Conservation (phyloP, 2,888 invertebrate species). For the Polietes domitor region DNA sequence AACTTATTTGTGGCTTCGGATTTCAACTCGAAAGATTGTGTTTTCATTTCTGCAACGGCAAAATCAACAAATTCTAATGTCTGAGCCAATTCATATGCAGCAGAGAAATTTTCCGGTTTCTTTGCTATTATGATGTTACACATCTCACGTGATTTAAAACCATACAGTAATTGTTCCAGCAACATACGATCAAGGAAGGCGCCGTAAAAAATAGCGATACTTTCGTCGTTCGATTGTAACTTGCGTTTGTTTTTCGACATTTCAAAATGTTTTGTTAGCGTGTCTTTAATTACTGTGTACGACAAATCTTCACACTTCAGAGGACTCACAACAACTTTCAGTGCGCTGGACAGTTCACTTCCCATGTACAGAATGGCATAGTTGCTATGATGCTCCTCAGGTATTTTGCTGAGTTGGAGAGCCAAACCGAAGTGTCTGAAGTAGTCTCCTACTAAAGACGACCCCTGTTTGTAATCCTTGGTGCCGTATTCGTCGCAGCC, state of each 20-base stretch:
- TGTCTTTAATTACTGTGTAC: background rate
- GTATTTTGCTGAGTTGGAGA: constrained; percentile 30
- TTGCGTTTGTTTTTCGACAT: background rate
- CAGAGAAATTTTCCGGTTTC: constrained; percentile 28
- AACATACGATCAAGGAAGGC: constrained; percentile 58
- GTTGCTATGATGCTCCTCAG: background rate
- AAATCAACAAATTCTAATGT: too few species aligned
- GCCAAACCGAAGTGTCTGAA: constrained; percentile 39
- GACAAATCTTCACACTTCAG: too few species aligned
- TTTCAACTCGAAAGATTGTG: too few species aligned
- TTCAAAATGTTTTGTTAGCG: constrained; percentile 12
- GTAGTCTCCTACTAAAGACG: constrained; percentile 18
- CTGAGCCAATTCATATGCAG: constrained; percentile 28
- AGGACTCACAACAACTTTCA: too few species aligned
- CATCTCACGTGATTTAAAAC: constrained; percentile 38
- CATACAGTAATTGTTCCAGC: constrained; percentile 60
- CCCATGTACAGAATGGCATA: constrained; percentile 16
- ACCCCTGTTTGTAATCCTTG: background rate
- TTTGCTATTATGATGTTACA: constrained; percentile 62
- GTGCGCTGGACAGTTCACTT: background rate
- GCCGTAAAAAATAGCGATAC: too few species aligned
- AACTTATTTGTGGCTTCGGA: background rate
- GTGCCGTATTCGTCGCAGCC: too few species aligned
- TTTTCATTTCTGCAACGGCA: too few species aligned
- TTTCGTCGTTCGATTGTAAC: too few species aligned